phyloP scores from a whole-genome alignment of 2,888 invertebrate genomes.

The Periphyllus acericola region DNA sequence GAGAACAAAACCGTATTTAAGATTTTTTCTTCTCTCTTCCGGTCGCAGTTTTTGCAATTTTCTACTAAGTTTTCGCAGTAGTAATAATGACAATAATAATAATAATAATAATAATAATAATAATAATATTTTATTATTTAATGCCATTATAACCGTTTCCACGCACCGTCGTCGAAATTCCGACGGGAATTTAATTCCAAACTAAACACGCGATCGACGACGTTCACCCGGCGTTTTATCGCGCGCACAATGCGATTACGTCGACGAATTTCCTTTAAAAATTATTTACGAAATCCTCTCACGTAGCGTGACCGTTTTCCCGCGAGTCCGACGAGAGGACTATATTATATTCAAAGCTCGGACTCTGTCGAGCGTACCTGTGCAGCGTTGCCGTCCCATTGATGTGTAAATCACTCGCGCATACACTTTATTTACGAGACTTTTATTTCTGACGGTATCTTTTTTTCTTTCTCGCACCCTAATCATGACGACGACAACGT shows the following conservation, averaged over 20 bases:
- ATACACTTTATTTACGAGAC: not conserved
- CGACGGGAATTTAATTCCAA: conserved; percentile 26
- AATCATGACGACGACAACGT: not conserved
- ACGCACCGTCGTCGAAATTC: not conserved
- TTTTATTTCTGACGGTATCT: not conserved
- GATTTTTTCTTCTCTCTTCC: not conserved
- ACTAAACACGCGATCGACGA: conserved; percentile 12
- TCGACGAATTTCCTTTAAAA: conserved; percentile 23
- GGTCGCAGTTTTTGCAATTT: not conserved
- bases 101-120: conserved; percentile 10
- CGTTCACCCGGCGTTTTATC: not conserved
- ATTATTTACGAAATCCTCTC: conserved; percentile 28
- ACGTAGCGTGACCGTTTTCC: not conserved
- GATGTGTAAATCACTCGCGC: conserved; percentile 1
- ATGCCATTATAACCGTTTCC: not conserved
- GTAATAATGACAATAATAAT: conserved; percentile 8
- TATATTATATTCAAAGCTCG: not conserved
- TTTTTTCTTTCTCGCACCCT: not conserved
- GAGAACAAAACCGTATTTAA: not conserved
- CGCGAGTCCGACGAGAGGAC: not conserved
- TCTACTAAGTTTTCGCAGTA: not conserved
- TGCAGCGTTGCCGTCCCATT: not conserved
- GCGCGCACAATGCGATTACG: conserved; percentile 11
- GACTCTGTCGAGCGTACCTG: not conserved
- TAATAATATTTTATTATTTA: not conserved